A percentile compares a stretch with the other conserved stretches of the same genome.
phyloP scores from a whole-genome alignment of 2,113 vertebrate species.

The Shinisaurus crocodilurus region DNA sequence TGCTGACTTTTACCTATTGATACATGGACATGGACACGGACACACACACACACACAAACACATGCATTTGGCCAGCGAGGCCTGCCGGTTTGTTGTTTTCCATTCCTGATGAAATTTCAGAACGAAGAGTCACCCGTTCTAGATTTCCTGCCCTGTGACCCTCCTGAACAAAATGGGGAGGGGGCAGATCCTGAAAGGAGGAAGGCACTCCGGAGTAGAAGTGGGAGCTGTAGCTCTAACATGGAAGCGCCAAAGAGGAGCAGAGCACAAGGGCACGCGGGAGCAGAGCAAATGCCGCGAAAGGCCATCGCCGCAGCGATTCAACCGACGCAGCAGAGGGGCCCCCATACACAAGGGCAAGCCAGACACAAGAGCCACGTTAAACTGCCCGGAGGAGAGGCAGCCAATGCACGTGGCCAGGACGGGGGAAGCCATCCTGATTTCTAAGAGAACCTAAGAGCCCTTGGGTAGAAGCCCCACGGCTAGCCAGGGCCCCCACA shows the following conservation, averaged over 20 bases:
- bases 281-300: no score
- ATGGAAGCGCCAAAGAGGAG: not conserved
- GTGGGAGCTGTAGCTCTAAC: no score
- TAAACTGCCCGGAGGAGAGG: no score
- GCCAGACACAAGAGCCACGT: not conserved
- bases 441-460: not conserved
- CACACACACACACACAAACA: no score
- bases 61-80: not conserved
- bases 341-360: no score
- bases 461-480: no score
- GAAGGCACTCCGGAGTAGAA: not conserved
- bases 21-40: no score
- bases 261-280: not conserved
- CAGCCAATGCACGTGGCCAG: not conserved
- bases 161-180: not conserved
- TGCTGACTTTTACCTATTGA: not conserved
- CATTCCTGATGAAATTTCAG: not conserved
- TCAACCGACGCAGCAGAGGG: no score
- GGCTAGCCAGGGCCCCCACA: not conserved
- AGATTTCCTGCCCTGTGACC: not conserved
- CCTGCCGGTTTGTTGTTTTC: no score
- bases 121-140: not conserved
- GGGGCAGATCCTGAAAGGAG: not conserved
- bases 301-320: not conserved
- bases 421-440: not conserved